Evolutionary conservation across 2,888 invertebrate genomes (phyloP), one percentile per base, ranked within the genome.

Genomic region (Iphiclides podalirius): DNA sequence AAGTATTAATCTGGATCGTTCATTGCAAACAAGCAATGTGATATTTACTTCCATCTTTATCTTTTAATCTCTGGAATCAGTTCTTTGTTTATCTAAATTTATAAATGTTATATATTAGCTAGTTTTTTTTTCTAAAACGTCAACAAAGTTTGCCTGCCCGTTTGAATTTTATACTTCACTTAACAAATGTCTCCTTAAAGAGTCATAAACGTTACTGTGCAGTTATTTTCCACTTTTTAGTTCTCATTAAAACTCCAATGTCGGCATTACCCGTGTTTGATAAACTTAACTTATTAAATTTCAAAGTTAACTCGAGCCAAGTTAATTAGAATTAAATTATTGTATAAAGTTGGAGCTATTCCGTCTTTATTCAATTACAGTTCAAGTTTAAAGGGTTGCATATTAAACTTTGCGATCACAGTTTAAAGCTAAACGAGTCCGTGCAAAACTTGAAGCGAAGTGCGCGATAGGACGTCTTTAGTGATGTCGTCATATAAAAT

Each of bases 401-500:
- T 54, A 57, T 57, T 55, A 54, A 52, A 58, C 51, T 60, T 57
- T 45, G 57, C 47, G 47, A 23, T 50, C 23, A 48, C 51, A 61
- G 57, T 60, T 60, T 63, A 55, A 56, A 52, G 55, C 55, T 40
- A 52, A 53, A 48, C 46, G 51, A 52, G 57, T 43, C 53, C 54
- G 57, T 51, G 58, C 60, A 57, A 60, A 66, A 66, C 63, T 64
- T 60, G 57, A 60, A 60, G 58, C 59, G 44, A 57, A 54, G 42
- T 47, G 52, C 47, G 49, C 61, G 60, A 63, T 61, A 53, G 55
- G 48, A 51, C 47, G 37, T 55, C 42, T 39, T 3, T 54, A 60
- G 60, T 39, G 60, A 37, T 28, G 48, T 4, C 17, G 16, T 17
- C 33, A 7, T 16, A 2, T 3, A n/a, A n/a, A n/a, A n/a, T n/a